Percentiles rank a stretch among this genome's conserved stretches.
Evolutionary conservation across 2,888 invertebrate species (phyloP).

Genomic region (Ptychoptera contaminata): DNA sequence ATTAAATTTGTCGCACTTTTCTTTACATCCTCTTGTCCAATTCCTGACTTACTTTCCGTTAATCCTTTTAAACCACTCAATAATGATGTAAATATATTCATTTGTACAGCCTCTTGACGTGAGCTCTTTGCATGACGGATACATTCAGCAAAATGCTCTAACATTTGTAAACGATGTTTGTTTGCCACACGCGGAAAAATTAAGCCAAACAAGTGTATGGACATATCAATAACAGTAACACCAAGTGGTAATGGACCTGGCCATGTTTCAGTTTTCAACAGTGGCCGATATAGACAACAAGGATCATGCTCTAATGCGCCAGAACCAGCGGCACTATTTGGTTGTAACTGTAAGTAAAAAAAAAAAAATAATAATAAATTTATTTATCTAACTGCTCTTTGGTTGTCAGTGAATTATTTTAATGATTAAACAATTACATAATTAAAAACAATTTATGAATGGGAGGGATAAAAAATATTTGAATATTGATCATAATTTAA

Average conservation of each 20-base stretch:
- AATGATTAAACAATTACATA: too few species aligned
- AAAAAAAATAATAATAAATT: not conserved
- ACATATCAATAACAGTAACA: slow-evolving; percentile 90
- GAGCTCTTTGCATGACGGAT: slow-evolving; percentile 84
- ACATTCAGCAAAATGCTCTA: slow-evolving; percentile 92
- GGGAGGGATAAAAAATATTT: too few species aligned
- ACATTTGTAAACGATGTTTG: slow-evolving; percentile 93
- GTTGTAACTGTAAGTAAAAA: slow-evolving; percentile 59
- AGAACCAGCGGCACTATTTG: slow-evolving; percentile 88
- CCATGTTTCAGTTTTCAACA: slow-evolving; percentile 31
- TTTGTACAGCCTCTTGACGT: slow-evolving; percentile 87
- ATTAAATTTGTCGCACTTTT: slow-evolving; percentile 69
- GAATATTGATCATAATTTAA: too few species aligned
- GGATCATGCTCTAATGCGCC: slow-evolving; percentile 95
- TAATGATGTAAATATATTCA: slow-evolving; percentile 91
- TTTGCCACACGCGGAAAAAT: slow-evolving; percentile 89
- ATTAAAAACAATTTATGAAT: too few species aligned
- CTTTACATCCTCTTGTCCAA: slow-evolving; percentile 82
- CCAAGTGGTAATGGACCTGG: slow-evolving; percentile 82
- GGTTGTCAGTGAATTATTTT: too few species aligned
- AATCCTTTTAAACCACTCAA: slow-evolving; percentile 76
- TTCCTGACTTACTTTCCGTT: slow-evolving; percentile 68
- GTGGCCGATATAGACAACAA: slow-evolving; percentile 70
- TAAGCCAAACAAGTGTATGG: slow-evolving; percentile 81
- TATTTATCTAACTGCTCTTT: too few species aligned